These are phyloP conservation scores for Myopa tessellatipennis DNA, from an alignment of 2,888 invertebrate genomes.

Conservation along the genomic window DNA sequence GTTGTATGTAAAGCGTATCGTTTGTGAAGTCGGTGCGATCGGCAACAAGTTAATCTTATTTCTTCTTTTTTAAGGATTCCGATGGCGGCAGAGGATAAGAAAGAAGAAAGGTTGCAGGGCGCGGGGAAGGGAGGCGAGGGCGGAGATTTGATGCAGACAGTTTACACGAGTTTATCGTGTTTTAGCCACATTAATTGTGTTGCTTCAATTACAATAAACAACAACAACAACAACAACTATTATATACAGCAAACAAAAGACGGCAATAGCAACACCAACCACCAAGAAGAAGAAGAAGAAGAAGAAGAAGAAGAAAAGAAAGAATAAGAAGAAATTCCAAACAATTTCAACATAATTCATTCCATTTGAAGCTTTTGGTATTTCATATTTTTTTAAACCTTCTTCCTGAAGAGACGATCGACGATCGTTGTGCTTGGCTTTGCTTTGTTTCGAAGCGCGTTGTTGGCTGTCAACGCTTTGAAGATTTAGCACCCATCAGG, in stretches of 20 bases:
- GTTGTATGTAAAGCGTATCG: too few relatives aligned
- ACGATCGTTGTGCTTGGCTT: not conserved
- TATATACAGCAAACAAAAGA: conserved; percentile 34
- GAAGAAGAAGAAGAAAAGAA: conserved; percentile 28
- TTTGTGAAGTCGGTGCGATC: not conserved
- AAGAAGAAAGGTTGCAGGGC: not conserved
- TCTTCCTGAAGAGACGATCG: conserved; percentile 18
- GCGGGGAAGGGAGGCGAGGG: not conserved
- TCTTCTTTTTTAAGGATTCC: not conserved
- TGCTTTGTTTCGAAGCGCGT: conserved; percentile 13
- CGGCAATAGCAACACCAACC: conserved; percentile 41
- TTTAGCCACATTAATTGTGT: conserved; percentile 52
- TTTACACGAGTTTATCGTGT: conserved; percentile 54
- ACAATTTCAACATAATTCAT: conserved; percentile 25
- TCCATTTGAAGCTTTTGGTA: conserved; percentile 50
- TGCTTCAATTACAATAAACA: conserved; percentile 39
- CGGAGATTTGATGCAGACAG: conserved; percentile 42
- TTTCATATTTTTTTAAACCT: conserved; percentile 41
- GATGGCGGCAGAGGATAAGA: not conserved
- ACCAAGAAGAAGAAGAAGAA: conserved; percentile 22
- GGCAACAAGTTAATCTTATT: not conserved
- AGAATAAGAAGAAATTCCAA: conserved; percentile 27
- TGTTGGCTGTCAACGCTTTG: conserved; percentile 50
- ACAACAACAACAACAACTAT: conserved; percentile 39
- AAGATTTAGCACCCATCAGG: conserved; percentile 51